phyloP scores from a whole-genome alignment of 2,797 vertebrate genomes.

The Rousettus madagascariensis region DNA sequence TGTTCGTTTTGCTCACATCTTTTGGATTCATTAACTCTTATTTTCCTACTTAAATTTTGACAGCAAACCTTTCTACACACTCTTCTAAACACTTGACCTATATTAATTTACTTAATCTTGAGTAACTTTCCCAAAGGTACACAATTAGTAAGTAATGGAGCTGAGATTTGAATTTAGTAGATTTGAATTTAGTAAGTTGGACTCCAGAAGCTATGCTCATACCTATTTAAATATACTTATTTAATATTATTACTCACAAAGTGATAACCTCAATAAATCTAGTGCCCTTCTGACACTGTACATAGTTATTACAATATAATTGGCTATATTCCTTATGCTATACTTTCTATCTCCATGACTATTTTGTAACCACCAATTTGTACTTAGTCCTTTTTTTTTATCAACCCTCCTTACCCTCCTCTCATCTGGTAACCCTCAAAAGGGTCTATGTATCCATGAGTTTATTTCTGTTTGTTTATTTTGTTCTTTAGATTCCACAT shows the following conservation, averaged over 20 bases:
- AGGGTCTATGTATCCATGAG: too few relatives aligned
- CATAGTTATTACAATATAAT: too few relatives aligned
- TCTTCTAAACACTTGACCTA: too few relatives aligned
- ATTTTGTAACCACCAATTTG: too few relatives aligned
- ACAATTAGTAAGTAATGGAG: background rate
- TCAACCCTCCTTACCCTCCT: fast-evolving
- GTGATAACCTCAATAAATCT: too few relatives aligned
- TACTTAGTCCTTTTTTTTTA: too few relatives aligned
- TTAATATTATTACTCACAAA: background rate
- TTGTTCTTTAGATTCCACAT: too few relatives aligned
- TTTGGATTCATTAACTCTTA: background rate
- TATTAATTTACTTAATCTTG: background rate
- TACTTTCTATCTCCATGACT: too few relatives aligned
- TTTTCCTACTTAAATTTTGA: background rate
- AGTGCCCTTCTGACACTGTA: too few relatives aligned
- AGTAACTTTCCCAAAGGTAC: background rate
- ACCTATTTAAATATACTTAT: background rate
- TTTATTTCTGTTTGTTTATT: too few relatives aligned
- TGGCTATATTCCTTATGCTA: too few relatives aligned
- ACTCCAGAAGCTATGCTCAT: background rate
- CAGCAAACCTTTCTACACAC: background rate
- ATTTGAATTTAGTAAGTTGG: background rate
- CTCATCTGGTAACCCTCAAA: too few relatives aligned
- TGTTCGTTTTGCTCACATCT: background rate
- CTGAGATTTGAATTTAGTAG: background rate